phyloP scores from a whole-genome alignment of 2,797 vertebrate genomes.

The Pangasius sanitwongsei region DNA sequence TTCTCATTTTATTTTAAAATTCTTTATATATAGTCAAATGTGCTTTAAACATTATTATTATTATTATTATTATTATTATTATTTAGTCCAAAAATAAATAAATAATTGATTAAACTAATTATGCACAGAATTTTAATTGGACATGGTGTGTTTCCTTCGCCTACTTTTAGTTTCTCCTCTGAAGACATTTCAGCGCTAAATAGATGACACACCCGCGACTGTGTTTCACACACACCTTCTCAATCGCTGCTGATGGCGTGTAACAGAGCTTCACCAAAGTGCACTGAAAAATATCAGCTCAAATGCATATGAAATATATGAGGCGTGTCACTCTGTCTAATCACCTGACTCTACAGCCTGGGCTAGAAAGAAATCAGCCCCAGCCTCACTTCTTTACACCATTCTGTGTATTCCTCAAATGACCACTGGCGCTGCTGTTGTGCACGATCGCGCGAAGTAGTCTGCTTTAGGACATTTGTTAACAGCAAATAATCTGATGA shows the following conservation, averaged over 20 bases:
- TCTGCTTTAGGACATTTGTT: neutral
- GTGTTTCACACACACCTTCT: too few species aligned
- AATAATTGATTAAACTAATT: too few species aligned
- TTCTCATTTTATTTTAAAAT: neutral
- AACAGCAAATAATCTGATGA: neutral
- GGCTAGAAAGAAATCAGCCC: neutral
- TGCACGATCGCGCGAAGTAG: neutral
- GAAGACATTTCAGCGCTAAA: neutral
- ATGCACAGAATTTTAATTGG: neutral
- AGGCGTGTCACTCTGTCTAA: neutral
- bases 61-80: too few species aligned
- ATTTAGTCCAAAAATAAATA: too few species aligned
- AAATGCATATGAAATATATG: neutral
- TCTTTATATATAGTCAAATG: too few species aligned
- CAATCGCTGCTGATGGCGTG: too few species aligned
- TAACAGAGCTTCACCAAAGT: neutral
- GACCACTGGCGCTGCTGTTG: neutral
- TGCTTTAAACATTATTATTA: too few species aligned
- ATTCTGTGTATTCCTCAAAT: neutral
- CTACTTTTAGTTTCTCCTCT: neutral
- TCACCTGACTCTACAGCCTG: neutral
- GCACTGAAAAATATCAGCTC: neutral
- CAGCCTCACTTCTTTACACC: neutral
- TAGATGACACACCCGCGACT: too few species aligned
- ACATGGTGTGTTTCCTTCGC: neutral